Percentiles rank a stretch among this genome's conserved stretches.
Evolutionary conservation across 2,113 vertebrate genomes (phyloP).

Genomic region (Anoplopoma fimbria): DNA sequence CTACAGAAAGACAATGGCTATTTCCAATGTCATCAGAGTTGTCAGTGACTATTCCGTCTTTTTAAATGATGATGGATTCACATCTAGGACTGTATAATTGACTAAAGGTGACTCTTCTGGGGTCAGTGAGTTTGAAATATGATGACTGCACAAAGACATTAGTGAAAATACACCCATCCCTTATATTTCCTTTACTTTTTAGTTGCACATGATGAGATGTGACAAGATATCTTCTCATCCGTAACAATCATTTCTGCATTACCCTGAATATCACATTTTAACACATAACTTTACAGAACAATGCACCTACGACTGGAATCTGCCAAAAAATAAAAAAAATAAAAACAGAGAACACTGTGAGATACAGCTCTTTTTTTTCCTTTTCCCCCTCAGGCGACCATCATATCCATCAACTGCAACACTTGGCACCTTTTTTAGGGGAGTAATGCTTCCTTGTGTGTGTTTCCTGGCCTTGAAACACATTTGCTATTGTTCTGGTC

Average conservation of each 20-base stretch:
- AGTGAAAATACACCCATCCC: slow-evolving; percentile 14
- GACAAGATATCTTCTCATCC: slow-evolving; percentile 15
- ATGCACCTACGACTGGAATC: not conserved
- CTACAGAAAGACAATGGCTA: slow-evolving; percentile 27
- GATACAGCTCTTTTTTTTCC: not conserved
- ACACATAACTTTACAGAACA: not conserved
- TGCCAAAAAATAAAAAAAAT: not conserved
- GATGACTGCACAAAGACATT: slow-evolving; percentile 41
- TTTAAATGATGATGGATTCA: slow-evolving; percentile 71
- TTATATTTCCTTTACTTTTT: slow-evolving; percentile 3
- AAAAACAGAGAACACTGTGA: not conserved
- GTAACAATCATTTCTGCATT: not conserved
- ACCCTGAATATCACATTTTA: not conserved
- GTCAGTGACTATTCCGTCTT: slow-evolving; percentile 43
- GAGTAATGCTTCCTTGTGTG: slow-evolving; percentile 13
- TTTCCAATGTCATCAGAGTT: slow-evolving; percentile 54
- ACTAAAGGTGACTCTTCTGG: slow-evolving; percentile 36
- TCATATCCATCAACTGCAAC: slow-evolving; percentile 2
- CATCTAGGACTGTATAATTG: slow-evolving; percentile 45
- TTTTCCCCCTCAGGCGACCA: not conserved
- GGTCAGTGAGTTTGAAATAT: slow-evolving; percentile 56
- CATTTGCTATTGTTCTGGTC: slow-evolving; percentile 35
- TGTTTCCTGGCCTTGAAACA: slow-evolving; percentile 5
- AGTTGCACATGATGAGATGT: slow-evolving; percentile 40
- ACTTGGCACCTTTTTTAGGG: slow-evolving; percentile 21